Evolutionary conservation across 2,888 invertebrate genomes (phyloP).

Genomic region (Pammene aurita): DNA sequence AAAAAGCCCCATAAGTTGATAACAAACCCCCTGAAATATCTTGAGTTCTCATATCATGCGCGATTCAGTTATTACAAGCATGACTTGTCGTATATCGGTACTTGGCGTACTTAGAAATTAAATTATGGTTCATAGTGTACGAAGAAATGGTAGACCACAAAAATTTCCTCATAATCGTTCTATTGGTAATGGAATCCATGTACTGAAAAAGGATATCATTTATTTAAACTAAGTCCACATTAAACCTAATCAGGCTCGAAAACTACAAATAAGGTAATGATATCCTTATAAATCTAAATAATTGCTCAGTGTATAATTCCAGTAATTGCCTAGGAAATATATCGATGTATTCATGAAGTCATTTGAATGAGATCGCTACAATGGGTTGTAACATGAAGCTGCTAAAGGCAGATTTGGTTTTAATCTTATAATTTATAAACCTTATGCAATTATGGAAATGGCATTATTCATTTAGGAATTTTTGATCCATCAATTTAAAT

Average conservation of each 20-base stretch:
- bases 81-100: no score
- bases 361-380: conserved; percentile 43
- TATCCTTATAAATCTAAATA: conserved; percentile 43
- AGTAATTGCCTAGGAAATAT: conserved; percentile 45
- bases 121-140: no score
- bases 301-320: conserved; percentile 43
- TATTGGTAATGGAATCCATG: not conserved
- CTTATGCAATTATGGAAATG: no score
- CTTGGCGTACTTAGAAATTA: no score
- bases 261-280: conserved; percentile 41
- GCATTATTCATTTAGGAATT: no score
- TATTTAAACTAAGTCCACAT: conserved; percentile 24
- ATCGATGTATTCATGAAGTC: conserved; percentile 48
- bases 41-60: no score
- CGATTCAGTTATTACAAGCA: no score
- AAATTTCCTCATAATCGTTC: no score
- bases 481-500: no score
- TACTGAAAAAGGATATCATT: conserved; percentile 13
- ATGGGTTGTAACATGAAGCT: conserved; percentile 35
- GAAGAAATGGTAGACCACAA: no score
- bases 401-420: conserved; percentile 1
- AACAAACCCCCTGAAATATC: no score
- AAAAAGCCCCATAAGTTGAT: no score
- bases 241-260: conserved; percentile 35
- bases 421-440: not conserved